Evolutionary conservation across 2,113 vertebrate genomes (phyloP).

Genomic region (Regulus satrapa): DNA sequence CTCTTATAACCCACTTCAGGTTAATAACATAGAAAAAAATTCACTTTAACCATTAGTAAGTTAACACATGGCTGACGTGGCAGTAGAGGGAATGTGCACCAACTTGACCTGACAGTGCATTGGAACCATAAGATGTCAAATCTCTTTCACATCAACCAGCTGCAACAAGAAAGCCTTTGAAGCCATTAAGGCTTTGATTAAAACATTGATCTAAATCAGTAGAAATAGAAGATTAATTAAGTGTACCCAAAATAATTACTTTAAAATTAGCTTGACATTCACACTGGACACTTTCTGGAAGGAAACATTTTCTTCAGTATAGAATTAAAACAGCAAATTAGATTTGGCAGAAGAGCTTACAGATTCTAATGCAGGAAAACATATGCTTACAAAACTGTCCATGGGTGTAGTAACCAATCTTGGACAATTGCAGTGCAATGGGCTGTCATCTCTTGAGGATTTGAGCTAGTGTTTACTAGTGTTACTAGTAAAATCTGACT

Average conservation of each 20-base stretch:
- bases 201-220: not conserved
- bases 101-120: not conserved
- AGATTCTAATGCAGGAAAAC: not conserved
- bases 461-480: not conserved
- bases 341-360: not conserved
- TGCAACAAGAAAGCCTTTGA: not conserved
- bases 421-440: not conserved
- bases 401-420: not conserved
- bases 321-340: not conserved
- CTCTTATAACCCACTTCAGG: not conserved
- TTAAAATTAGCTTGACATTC: not conserved
- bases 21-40: not conserved
- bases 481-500: not conserved
- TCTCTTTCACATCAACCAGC: not conserved
- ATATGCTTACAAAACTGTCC: not conserved
- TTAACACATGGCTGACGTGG: not conserved
- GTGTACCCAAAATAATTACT: not conserved
- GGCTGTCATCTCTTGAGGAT: not conserved
- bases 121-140: not conserved
- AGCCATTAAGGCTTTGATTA: not conserved
- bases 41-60: not conserved
- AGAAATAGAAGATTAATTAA: not conserved
- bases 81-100: accelerated
- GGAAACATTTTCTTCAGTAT: not conserved
- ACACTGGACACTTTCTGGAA: not conserved